These are phyloP conservation scores for Rhinoderma darwinii DNA, from an alignment of 2,113 vertebrate species.

Conservation along the genomic window DNA sequence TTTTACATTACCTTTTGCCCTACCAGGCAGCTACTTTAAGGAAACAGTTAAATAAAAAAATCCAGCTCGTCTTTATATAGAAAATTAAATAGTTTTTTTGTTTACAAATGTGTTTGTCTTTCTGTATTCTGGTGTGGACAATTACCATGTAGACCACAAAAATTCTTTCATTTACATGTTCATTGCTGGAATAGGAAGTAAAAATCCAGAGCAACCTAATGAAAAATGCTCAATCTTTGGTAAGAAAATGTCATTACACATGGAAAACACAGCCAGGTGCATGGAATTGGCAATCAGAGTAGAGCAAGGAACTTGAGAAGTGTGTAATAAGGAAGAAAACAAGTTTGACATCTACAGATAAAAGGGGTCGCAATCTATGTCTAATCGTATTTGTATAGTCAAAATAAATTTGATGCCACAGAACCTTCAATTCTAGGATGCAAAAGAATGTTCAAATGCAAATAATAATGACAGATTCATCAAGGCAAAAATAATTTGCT, in stretches of 20 bases:
- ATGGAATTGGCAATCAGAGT: slow-evolving; percentile 37
- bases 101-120: not conserved
- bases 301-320: slow-evolving; percentile 5
- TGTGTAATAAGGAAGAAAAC: slow-evolving; percentile 6
- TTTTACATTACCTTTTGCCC: too few relatives aligned
- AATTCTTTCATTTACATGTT: not conserved
- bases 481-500: not conserved
- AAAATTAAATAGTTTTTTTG: not conserved
- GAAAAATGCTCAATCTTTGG: slow-evolving; percentile 29
- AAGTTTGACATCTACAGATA: not conserved
- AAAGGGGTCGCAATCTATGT: not conserved
- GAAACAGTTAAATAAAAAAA: not conserved
- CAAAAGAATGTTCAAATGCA: not conserved
- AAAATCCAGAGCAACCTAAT: not conserved
- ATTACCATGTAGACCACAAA: slow-evolving; percentile 2
- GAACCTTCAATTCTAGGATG: not conserved
- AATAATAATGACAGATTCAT: not conserved
- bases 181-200: not conserved
- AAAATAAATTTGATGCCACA: not conserved
- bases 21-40: not conserved
- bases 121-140: not conserved
- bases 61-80: not conserved
- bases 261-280: slow-evolving; percentile 21
- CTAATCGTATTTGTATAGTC: not conserved
- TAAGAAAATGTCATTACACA: slow-evolving; percentile 26